Evolutionary conservation across 1,140 invertebrate genomes (phyloP).

Genomic region (Brachionus rubens): DNA sequence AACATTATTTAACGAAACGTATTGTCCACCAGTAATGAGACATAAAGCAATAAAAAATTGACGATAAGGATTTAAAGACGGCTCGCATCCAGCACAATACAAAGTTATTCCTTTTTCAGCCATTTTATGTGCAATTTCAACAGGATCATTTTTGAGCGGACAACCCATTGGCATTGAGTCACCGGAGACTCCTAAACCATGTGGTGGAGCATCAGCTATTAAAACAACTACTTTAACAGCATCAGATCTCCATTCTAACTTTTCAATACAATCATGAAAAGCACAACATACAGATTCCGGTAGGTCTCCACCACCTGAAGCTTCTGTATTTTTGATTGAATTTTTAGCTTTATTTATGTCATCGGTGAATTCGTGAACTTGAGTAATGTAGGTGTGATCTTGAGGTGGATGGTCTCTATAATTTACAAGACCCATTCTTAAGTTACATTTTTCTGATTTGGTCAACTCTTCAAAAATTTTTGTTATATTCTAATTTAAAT

Average conservation of each 20-base stretch:
- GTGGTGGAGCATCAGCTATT: conserved; percentile 46
- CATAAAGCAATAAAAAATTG: conserved; percentile 35
- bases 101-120: conserved; percentile 30
- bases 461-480: conserved; percentile 26
- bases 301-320: conserved; percentile 4
- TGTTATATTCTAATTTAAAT: conserved; percentile 24
- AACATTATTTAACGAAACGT: conserved; percentile 3
- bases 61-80: not conserved
- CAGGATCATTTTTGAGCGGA: conserved; percentile 42
- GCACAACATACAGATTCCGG: conserved; percentile 25
- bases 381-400: not conserved
- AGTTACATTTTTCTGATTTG: not conserved
- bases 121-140: conserved; percentile 32
- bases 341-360: conserved; percentile 17
- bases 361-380: conserved; percentile 28
- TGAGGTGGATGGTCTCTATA: conserved; percentile 46
- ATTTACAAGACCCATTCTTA: conserved; percentile 12
- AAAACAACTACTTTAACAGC: conserved; percentile 41
- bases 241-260: conserved; percentile 27
- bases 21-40: conserved; percentile 45
- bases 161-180: conserved; percentile 30
- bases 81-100: conserved; percentile 25
- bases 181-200: conserved; percentile 12
- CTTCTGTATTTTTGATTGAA: not conserved
- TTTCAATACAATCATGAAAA: conserved; percentile 11